These are phyloP conservation scores for Panthera tigris DNA, from an alignment of 2,113 vertebrate species.

Conservation along the genomic window DNA sequence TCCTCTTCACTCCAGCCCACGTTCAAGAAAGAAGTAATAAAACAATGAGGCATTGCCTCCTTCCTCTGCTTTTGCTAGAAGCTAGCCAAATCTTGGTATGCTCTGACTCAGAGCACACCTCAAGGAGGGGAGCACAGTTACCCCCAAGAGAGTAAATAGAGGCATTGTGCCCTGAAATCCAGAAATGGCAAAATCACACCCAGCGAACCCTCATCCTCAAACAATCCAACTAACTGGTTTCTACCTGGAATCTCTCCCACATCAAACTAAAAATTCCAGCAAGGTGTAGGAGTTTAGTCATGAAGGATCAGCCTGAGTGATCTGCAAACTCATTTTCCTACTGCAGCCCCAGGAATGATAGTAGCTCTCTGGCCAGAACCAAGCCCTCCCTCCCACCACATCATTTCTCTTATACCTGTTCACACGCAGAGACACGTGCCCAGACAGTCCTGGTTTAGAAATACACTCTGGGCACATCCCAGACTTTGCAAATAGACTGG, in stretches of 20 bases:
- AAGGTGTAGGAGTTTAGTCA: background rate
- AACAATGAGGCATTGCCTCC: background rate
- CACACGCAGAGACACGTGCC: background rate
- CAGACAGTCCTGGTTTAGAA: conserved; percentile 11
- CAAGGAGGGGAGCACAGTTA: background rate
- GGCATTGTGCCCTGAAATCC: background rate
- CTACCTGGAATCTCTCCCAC: background rate
- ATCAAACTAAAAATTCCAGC: background rate
- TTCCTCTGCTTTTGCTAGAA: background rate
- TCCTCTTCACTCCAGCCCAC: conserved; percentile 3
- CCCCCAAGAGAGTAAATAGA: background rate
- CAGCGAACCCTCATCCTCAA: background rate
- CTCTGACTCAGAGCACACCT: background rate
- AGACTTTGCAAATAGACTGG: background rate
- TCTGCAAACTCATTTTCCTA: background rate
- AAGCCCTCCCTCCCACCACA: background rate
- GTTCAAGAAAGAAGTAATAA: background rate
- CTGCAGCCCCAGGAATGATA: background rate
- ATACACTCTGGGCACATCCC: background rate
- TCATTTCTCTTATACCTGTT: background rate
- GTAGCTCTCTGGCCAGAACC: background rate
- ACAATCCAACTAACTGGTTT: background rate
- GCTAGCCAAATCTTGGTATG: background rate
- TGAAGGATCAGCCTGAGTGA: background rate
- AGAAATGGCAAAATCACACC: background rate